Conservation (phyloP, 2,113 vertebrate species). For the Hoplias malabaricus region DNA sequence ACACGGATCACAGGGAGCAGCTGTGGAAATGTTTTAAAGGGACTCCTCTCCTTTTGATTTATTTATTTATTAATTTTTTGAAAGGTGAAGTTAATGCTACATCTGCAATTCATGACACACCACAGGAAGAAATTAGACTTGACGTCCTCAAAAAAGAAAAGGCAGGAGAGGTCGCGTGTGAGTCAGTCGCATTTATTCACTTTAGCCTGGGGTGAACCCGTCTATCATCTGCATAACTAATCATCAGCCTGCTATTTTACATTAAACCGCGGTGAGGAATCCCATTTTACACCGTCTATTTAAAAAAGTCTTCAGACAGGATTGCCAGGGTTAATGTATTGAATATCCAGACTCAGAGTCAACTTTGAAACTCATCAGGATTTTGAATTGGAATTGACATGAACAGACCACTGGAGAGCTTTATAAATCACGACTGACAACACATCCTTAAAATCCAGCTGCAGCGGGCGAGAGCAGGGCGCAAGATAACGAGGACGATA, state of each 20-base stretch:
- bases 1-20: conserved; percentile 29
- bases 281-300: neutral
- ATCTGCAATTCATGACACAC: conserved; percentile 51
- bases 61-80: too few relatives aligned
- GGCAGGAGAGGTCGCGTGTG: conserved; percentile 31
- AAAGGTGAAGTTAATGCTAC: conserved; percentile 45
- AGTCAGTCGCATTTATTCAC: conserved; percentile 62
- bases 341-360: neutral
- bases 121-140: conserved; percentile 39
- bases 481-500: too few relatives aligned
- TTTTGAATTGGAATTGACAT: neutral
- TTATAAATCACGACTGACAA: too few relatives aligned
- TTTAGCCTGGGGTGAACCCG: conserved; percentile 56
- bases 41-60: too few relatives aligned
- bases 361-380: neutral
- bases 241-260: conserved; percentile 57
- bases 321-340: neutral
- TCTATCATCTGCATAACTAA: conserved; percentile 64
- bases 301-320: neutral
- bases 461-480: too few relatives aligned
- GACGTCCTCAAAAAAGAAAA: conserved; percentile 32
- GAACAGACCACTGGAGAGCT: neutral
- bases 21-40: conserved; percentile 42
- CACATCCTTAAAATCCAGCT: too few relatives aligned
- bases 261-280: conserved; percentile 33